phyloP scores from a whole-genome alignment of 2,888 invertebrate species.

The Drosophila mulleri region DNA sequence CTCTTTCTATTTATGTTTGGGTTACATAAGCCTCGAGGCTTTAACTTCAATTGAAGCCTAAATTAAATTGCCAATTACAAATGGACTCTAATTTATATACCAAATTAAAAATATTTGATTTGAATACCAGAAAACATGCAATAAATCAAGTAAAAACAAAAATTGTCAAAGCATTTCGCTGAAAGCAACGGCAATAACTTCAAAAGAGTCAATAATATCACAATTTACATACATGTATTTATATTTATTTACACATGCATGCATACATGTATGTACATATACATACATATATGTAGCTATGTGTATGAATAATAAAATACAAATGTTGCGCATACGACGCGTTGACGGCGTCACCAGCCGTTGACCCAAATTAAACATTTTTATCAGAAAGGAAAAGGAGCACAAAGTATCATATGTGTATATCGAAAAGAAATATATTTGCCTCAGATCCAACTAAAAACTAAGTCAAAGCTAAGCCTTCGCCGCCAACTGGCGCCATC shows the following conservation, averaged over 20 bases:
- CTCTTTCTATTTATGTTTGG: background rate
- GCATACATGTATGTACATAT: background rate
- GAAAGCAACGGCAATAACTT: background rate
- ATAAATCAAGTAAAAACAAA: background rate
- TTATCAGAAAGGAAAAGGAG: background rate
- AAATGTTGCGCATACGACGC: slow-evolving; percentile 68
- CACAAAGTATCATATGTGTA: background rate
- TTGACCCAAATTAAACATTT: slow-evolving; percentile 47
- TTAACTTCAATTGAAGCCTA: background rate
- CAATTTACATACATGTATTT: background rate
- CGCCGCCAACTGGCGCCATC: background rate
- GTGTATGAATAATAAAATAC: slow-evolving; percentile 31
- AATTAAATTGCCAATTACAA: background rate
- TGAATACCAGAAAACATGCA: background rate
- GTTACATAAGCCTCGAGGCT: slow-evolving; percentile 41
- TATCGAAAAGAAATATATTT: background rate
- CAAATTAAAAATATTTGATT: background rate
- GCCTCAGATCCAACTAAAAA: background rate
- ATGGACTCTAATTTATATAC: background rate
- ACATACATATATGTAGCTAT: background rate
- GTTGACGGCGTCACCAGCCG: slow-evolving; percentile 24
- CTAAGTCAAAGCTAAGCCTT: background rate
- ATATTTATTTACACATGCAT: background rate
- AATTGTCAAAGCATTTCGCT: slow-evolving; percentile 1
- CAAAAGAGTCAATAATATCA: slow-evolving; percentile 9